Evolutionary conservation across 2,888 invertebrate genomes (phyloP).

Genomic region (Drosophila mettleri): DNA sequence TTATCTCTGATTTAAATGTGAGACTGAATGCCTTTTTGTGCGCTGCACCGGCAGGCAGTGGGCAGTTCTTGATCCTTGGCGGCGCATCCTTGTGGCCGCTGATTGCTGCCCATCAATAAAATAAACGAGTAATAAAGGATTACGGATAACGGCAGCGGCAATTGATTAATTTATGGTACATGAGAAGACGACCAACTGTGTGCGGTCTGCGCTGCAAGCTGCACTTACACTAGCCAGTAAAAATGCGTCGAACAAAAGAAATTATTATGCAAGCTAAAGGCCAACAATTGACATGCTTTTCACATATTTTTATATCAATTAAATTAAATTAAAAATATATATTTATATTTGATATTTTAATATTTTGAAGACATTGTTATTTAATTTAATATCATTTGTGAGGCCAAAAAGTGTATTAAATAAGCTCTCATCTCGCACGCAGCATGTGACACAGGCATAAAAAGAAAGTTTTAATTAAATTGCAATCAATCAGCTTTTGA

Average conservation of each 20-base stretch:
- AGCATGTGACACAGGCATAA: not conserved
- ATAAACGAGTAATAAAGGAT: constrained; percentile 57
- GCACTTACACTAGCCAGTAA: constrained; percentile 46
- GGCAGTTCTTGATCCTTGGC: constrained; percentile 24
- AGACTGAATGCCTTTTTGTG: constrained; percentile 27
- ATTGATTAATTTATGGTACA: constrained; percentile 73
- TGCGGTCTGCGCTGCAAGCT: not conserved
- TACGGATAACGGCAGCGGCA: constrained; percentile 39
- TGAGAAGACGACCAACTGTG: constrained; percentile 45
- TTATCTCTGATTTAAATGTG: constrained; percentile 57
- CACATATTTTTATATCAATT: not conserved
- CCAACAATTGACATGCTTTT: not conserved
- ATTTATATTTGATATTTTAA: not conserved
- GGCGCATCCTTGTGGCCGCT: constrained; percentile 40
- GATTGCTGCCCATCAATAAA: constrained; percentile 66
- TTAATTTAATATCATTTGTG: constrained; percentile 60
- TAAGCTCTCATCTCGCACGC: constrained; percentile 31
- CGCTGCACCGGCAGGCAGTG: constrained; percentile 1
- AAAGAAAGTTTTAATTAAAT: constrained; percentile 22
- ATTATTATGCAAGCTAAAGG: not conserved
- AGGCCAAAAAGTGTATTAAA: constrained; percentile 60
- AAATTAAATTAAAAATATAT: not conserved
- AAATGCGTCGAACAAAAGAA: not conserved
- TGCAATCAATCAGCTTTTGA: constrained; percentile 31
- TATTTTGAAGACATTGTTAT: constrained; percentile 30